These are phyloP conservation scores for Pseudomyrmex sp. DNA, from an alignment of 1,140 invertebrate species.

Conservation along the genomic window DNA sequence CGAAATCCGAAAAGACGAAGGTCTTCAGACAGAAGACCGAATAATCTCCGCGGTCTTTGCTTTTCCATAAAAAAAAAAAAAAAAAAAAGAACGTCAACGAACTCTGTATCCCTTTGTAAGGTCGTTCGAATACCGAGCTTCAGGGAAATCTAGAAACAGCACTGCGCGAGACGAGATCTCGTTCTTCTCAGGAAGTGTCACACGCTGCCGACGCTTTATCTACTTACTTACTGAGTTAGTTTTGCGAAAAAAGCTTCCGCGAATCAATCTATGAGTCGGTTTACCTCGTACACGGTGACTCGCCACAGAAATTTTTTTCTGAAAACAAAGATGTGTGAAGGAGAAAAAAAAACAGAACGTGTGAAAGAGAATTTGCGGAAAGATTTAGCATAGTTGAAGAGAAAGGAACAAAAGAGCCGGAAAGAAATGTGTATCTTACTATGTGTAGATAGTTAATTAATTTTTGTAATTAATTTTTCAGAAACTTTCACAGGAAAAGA, in stretches of 20 bases:
- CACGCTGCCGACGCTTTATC: neutral
- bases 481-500: too few relatives aligned
- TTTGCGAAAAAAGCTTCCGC: conserved; percentile 5
- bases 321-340: too few relatives aligned
- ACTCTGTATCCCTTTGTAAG: conserved; percentile 1
- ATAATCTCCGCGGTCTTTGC: neutral
- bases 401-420: neutral
- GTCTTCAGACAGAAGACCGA: too few relatives aligned
- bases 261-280: conserved; percentile 25
- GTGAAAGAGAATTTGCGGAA: neutral
- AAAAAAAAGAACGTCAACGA: neutral
- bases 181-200: conserved; percentile 15
- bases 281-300: conserved; percentile 5
- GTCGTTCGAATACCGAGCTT: neutral
- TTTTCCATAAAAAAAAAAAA: neutral
- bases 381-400: neutral
- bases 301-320: neutral
- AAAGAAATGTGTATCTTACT: too few relatives aligned
- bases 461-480: too few relatives aligned
- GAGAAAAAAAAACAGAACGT: neutral
- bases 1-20: neutral
- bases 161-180: neutral
- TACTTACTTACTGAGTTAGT: too few relatives aligned
- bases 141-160: conserved; percentile 4
- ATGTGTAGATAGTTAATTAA: too few relatives aligned